Evolutionary conservation across 2,888 invertebrate species (phyloP), one percentile per base, ranked within the genome.

Genomic region (Gordius sp.): DNA sequence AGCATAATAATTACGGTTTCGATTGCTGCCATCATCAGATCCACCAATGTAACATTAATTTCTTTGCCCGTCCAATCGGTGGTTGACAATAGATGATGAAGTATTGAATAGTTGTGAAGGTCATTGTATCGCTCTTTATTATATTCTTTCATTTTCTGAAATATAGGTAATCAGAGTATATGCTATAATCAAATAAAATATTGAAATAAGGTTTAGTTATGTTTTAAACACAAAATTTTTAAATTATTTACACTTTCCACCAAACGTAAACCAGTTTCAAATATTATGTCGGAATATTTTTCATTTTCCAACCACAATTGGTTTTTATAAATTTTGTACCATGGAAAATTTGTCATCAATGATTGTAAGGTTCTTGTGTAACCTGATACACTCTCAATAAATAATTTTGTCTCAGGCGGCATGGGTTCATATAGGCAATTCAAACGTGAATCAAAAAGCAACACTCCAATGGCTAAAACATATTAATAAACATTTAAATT

Each of bases 21-120:
- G 2, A 54, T 54, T 4, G 55, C 55, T 26, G 55, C 55, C 27
- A 54, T 54, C 55, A 54, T 54, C 13, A 54, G 27, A 20, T 54
- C 55, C 24, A 27, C 27, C 27, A 54, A 20, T 2, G 55, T 27
- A 27, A 27, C 55, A 28, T 27, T 54, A 2, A 54, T 28, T 27
- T 25, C 28, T 27, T 54, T 28, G 4, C 27, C 23, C 16, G 27
- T n/a, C 55, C 55, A 54, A 24, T 8, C 4, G 4, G 55, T 54
- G 27, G 4, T 54, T 20, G 4, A 8, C 27, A 54, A 27, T 8
- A 54, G 20, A 28, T 54, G 20, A 8, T 27, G 8, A 8, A 54
- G 27, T 13, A 54, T 28, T 23, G 55, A 54, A 54, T 47, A 47
- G 8, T 8, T 13, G 8, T 33, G 39, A 13, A 33, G 39, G n/a